Evolutionary conservation across 2,888 invertebrate species (phyloP), one percentile per base, ranked within the genome.

Genomic region (Noctua fimbriata): DNA sequence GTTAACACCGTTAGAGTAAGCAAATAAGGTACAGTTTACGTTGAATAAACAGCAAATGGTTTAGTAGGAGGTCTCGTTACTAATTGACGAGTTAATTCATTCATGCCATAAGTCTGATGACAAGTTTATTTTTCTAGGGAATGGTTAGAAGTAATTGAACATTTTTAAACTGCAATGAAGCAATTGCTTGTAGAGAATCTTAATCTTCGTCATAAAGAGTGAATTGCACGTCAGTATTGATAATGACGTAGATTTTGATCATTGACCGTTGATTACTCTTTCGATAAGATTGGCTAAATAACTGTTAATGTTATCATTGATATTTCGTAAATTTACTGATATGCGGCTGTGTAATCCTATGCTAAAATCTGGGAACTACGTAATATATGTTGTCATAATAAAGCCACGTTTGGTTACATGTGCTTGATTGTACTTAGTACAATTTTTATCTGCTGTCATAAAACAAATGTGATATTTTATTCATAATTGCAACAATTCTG

Each of bases 51-150:
- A 72, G 83, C 76, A 79, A 65, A 66, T 12, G 77, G 21, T 83
- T 70, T 66, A 69, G 44, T 28, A 75, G 73, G 76, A 81, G 84
- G 74, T 79, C 84, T 87, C 32, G 82, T 84, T 88, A 85, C 89
- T 90, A 90, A 90, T 89, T 88, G 88, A 87, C 82, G 81, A 86
- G 88, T 88, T 89, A 87, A 90, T 84, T 87, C 74, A 81, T 80
- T 84, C 77, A 87, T 78, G 81, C 83, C 83, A 87, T 83, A 84
- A 75, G 78, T 75, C 66, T 82, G 81, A 81, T 77, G 87, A 60
- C 69, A 66, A 58, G 79, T 76, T 73, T 21, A 55, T 80, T 73
- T 77, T 85, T 75, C 76, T 75, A 81, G 65, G 49, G 76, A 78
- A 72, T 76, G 55, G 72, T 72, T 81, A 58, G 52, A 74, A 70